Conservation (phyloP, 2,888 invertebrate genomes). For the Lasioglossum marginatum region DNA sequence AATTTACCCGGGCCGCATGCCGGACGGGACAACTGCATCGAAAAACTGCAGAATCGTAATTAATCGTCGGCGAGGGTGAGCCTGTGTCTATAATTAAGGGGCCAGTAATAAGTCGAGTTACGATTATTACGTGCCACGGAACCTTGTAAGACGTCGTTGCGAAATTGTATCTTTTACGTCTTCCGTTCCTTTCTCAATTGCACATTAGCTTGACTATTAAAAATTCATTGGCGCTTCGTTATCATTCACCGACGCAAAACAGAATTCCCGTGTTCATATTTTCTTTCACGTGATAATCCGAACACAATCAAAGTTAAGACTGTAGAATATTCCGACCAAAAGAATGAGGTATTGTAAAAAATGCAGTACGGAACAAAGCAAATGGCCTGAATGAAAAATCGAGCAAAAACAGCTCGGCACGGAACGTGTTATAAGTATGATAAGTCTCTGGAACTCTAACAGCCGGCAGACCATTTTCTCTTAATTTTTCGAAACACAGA, state of each 20-base stretch:
- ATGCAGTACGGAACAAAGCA: too few relatives aligned
- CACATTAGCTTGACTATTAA: neutral
- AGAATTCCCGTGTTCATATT: too few relatives aligned
- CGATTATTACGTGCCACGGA: neutral
- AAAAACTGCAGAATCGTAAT: neutral
- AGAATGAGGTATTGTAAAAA: too few relatives aligned
- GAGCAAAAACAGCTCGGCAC: too few relatives aligned
- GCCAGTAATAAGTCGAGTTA: neutral
- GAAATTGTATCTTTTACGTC: neutral
- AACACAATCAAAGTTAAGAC: too few relatives aligned
- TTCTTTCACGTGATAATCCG: too few relatives aligned
- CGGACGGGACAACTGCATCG: neutral
- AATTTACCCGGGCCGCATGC: neutral
- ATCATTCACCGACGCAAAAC: neutral
- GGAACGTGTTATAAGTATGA: too few relatives aligned
- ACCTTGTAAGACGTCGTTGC: neutral
- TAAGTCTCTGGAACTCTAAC: neutral
- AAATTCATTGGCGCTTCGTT: neutral
- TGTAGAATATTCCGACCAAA: too few relatives aligned
- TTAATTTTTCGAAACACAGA: neutral
- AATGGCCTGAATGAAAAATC: too few relatives aligned
- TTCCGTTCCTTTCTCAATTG: neutral
- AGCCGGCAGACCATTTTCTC: neutral
- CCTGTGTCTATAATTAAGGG: neutral
- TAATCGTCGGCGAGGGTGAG: neutral